phyloP scores from a whole-genome alignment of 35 echinoderm and acorn worm species.

The Hemicentrotus pulcherrimus region DNA sequence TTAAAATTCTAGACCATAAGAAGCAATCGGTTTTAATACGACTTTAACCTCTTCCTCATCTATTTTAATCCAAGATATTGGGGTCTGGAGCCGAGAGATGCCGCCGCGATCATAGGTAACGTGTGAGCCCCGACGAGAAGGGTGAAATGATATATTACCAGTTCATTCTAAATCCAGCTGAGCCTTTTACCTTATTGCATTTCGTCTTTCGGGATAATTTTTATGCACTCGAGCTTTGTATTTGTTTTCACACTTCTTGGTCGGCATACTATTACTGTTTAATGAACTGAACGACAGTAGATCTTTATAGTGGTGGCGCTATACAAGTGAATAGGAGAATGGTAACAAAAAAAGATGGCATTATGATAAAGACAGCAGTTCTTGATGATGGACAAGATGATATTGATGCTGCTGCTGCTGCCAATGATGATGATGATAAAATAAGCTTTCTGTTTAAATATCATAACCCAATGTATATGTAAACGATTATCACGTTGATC shows the following conservation, averaged over 20 bases:
- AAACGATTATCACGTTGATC: background rate
- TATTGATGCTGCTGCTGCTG: background rate
- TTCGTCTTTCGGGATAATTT: background rate
- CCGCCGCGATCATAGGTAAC: background rate
- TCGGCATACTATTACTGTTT: no score
- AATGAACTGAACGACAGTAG: no score
- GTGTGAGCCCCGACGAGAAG: background rate
- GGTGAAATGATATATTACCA: background rate
- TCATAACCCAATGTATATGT: no score
- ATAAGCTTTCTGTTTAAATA: background rate
- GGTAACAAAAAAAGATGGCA: background rate
- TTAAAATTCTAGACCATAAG: background rate
- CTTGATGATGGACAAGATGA: background rate
- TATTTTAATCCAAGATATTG: background rate
- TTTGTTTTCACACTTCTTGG: background rate
- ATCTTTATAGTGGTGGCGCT: no score
- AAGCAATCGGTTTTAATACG: background rate
- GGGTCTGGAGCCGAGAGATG: background rate
- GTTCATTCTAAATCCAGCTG: background rate
- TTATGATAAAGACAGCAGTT: background rate
- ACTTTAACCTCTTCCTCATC: background rate
- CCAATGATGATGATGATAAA: background rate
- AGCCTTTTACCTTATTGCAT: background rate
- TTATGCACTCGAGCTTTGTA: background rate
- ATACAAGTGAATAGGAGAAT: background rate